These are phyloP conservation scores for Columba janthina DNA, from an alignment of 2,113 vertebrate genomes.

Conservation along the genomic window DNA sequence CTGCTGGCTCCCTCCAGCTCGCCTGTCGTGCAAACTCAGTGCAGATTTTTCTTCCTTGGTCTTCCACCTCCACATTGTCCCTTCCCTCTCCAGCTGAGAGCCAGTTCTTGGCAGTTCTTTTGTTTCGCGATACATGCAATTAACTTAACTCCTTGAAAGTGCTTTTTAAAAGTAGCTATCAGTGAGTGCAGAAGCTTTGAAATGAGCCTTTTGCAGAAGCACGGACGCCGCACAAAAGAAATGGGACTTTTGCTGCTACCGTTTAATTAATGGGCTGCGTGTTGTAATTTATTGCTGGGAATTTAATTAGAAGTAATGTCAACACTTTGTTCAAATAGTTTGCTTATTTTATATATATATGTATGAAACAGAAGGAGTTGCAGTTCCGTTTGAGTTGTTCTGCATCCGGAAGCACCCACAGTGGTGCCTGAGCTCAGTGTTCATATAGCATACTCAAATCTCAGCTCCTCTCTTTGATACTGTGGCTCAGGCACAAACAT, in stretches of 20 bases:
- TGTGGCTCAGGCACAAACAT: fast-evolving
- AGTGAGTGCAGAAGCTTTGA: neutral
- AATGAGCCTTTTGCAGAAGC: neutral
- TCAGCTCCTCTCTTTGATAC: neutral
- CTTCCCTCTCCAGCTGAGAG: neutral
- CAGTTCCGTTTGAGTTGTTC: neutral
- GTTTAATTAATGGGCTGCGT: constrained; percentile 23
- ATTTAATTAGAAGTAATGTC: neutral
- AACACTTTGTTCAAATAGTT: neutral
- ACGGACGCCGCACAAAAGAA: fast-evolving
- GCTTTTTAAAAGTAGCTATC: neutral
- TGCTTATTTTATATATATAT: neutral
- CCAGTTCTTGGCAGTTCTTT: constrained; percentile 7
- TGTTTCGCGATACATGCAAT: neutral
- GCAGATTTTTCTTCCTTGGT: neutral
- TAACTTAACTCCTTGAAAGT: constrained; percentile 5
- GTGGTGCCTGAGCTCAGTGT: neutral
- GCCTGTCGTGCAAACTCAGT: neutral
- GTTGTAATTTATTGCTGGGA: neutral
- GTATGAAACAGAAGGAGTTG: neutral
- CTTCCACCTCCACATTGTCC: neutral
- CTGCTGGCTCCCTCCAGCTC: neutral
- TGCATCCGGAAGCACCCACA: neutral
- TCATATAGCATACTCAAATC: neutral
- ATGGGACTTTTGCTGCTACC: neutral